Evolutionary conservation across 2,888 invertebrate species (phyloP), one percentile per base, ranked within the genome.

Genomic region (Tridacna crocea): DNA sequence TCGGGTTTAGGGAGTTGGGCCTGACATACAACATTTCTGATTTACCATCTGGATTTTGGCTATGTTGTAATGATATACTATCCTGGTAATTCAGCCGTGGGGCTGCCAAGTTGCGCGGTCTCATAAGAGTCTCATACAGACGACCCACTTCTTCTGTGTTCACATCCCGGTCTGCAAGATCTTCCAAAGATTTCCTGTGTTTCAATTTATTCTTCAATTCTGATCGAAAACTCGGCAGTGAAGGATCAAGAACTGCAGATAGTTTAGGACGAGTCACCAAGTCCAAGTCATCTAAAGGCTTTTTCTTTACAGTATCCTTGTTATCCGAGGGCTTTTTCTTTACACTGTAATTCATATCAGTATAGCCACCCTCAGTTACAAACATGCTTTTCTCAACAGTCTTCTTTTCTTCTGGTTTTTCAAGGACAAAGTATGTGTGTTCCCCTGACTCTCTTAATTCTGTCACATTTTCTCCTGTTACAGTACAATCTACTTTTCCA

Each of bases 371-470:
- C 46, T 36, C 17, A 2, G 66, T 46, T 17, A 13, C 1, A 66
- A n/a, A 46, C 4, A 0, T 24, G 51, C n/a, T 24, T 17, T 11
- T 26, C 8, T 24, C 48, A 51, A 24, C 13, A 24, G n/a, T 26
- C 24, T 46, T 22, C 46, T 48, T 74, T 24, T 26, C 36, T 15
- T 6, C 51, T 19, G 26, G 10, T 51, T 70, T 47, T 47, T 85
- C 84, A n/a, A 85, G 58, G 48, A 85, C 51, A 77, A 85, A 85
- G 26, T 85, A 85, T 61, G 70, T 85, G 27, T 75, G 75, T 65
- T 75, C 75, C 19, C 70, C 70, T 24, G 70, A 70, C 8, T 24
- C 51, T 48, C 66, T 13, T n/a, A 46, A 17, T n/a, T 66, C 66
- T 46, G 11, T 17, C 12, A n/a, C 66, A 19, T 19, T 17, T 19